These are phyloP conservation scores for Saxidomus purpurata DNA, from an alignment of 1,140 invertebrate species.

Conservation along the genomic window DNA sequence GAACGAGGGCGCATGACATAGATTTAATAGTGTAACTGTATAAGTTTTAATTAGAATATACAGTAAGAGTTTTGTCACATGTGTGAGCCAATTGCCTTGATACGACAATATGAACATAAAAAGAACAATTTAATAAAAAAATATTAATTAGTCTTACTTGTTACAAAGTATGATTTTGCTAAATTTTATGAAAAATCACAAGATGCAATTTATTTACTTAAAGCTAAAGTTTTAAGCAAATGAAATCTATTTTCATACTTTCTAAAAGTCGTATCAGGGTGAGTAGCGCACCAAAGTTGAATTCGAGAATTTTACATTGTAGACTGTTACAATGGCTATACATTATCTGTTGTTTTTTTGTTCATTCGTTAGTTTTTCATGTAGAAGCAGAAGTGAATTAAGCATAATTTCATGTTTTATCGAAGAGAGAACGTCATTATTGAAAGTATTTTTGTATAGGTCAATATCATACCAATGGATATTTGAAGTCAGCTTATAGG, in stretches of 20 bases:
- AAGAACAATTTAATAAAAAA: too few relatives aligned
- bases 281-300: not conserved
- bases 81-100: not conserved
- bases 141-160: too few relatives aligned
- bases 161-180: too few relatives aligned
- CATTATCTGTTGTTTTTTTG: conserved; percentile 39
- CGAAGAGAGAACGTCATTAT: not conserved
- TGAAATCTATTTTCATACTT: too few relatives aligned
- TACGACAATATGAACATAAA: too few relatives aligned
- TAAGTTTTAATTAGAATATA: not conserved
- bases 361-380: conserved; percentile 11
- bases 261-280: too few relatives aligned
- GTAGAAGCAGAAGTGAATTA: conserved; percentile 39
- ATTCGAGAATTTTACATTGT: conserved; percentile 41
- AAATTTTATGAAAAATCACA: too few relatives aligned
- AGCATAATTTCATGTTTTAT: conserved; percentile 49
- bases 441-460: conserved; percentile 62
- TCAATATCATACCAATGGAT: conserved; percentile 35
- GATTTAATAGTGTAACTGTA: not conserved
- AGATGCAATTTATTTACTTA: too few relatives aligned
- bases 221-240: too few relatives aligned
- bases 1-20: conserved; percentile 20
- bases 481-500: conserved; percentile 39
- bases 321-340: conserved; percentile 57
- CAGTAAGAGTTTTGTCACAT: not conserved